Conservation (phyloP, 2,888 invertebrate genomes). For the Diaphora mendica region DNA sequence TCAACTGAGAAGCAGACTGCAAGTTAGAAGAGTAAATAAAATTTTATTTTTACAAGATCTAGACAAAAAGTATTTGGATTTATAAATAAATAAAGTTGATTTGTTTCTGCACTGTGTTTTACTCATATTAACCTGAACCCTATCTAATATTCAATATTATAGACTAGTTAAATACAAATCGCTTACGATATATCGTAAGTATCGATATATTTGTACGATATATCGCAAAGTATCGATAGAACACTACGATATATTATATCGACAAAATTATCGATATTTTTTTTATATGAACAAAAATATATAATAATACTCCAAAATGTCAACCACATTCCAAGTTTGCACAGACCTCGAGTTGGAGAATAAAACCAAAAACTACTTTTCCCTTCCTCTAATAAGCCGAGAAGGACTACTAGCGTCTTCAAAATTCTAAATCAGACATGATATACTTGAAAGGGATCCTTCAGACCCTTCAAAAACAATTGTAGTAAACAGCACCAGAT, state of each 20-base stretch:
- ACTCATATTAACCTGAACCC: background rate
- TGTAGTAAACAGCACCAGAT: too few species aligned
- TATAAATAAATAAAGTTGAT: background rate
- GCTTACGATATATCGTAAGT: conserved; percentile 23
- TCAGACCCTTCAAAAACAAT: too few species aligned
- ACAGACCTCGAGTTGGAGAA: too few species aligned
- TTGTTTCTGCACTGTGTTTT: background rate
- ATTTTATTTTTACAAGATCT: conserved; percentile 42
- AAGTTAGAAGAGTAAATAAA: conserved; percentile 30
- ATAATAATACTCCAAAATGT: too few species aligned
- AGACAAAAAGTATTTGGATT: conserved; percentile 37
- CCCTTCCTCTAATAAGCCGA: too few species aligned
- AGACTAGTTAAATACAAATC: background rate
- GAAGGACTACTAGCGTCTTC: too few species aligned
- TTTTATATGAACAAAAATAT: too few species aligned
- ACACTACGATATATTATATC: conserved; percentile 39
- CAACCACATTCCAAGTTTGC: too few species aligned
- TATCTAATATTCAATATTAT: background rate
- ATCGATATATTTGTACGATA: conserved; percentile 42
- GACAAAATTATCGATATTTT: too few species aligned
- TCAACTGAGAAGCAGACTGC: conserved; percentile 37
- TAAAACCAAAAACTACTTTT: too few species aligned
- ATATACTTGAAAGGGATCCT: too few species aligned
- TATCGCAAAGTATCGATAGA: conserved; percentile 41
- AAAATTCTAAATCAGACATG: too few species aligned